Base-by-base conservation (phyloP, 1,140 invertebrate genomes). In the Centruroides vittatus region DNA sequence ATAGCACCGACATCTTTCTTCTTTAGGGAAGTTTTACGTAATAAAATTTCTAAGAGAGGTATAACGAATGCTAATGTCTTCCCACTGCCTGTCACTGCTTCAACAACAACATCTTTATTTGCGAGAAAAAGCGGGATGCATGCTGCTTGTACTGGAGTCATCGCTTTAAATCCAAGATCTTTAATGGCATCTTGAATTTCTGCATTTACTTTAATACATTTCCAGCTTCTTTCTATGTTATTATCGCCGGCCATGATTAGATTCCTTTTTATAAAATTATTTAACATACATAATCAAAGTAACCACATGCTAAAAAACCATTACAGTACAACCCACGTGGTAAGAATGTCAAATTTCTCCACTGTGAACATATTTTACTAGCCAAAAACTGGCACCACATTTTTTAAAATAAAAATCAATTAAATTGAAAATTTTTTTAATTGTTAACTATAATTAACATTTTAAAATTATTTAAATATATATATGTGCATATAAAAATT, bases 41-140 rank as follows among this genome's bases (percentile, higher is more conserved):
- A 75, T 47, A 98, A 71, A 58, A 94, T 85, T 76, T 97, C 88
- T 47, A 98, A 64, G 61, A 95, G 71, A 1, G 94, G 94, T 52
- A 98, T 83, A 9, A 98, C 73, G 77, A 98, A 98, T 0, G 93
- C 91, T 53, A 98, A 72, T 0, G 94, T 98, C 78, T 98, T 98
- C 0, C 94, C 94, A 71, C 92, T 96, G 4, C 94, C 94, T 34
- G 94, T 98, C 0, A 96, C 89, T 41, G 94, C 94, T 77, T 98
- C 93, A 6, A 86, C 93, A 5, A 87, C 89, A n/a, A 98, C 89
- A 80, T 98, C 94, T 61, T 88, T 86, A 46, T 81, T 82, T 4
- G 63, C 41, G 23, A 97, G 70, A 59, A 98, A 78, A 52, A 93
- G 73, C n/a, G 93, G 93, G 70, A 98, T 97, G 63, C 87, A 86